Percentiles rank a stretch among this genome's conserved stretches.
Evolutionary conservation across 2,113 vertebrate species (phyloP).

Genomic region (Lucifuga dentata): DNA sequence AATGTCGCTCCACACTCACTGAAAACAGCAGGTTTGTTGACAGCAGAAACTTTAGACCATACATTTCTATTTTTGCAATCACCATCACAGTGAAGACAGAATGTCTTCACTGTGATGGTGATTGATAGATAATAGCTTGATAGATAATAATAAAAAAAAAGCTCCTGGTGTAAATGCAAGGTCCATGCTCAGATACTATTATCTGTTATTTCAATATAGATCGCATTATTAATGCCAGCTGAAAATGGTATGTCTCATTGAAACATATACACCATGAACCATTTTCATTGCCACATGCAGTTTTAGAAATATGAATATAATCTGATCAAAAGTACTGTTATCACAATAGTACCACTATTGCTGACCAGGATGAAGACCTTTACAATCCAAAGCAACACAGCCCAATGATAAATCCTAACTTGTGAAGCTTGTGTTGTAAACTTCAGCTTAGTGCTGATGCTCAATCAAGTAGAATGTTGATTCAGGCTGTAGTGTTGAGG

Average conservation of each 20-base stretch:
- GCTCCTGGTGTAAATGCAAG: not conserved
- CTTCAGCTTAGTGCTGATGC: too few species aligned
- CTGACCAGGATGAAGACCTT: too few species aligned
- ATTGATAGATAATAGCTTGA: too few species aligned
- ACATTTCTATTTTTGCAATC: not conserved
- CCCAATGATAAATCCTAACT: too few species aligned
- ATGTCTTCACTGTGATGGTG: too few species aligned
- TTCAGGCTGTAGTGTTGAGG: too few species aligned
- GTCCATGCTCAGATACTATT: not conserved
- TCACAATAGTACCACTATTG: too few species aligned
- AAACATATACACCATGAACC: not conserved
- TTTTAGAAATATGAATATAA: too few species aligned
- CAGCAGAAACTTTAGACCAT: slow-evolving; percentile 4
- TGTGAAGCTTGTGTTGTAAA: too few species aligned
- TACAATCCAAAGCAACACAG: too few species aligned
- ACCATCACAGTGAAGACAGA: not conserved
- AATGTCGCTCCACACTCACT: slow-evolving; percentile 1
- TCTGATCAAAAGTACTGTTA: too few species aligned
- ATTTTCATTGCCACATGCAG: not conserved
- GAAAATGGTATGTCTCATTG: not conserved
- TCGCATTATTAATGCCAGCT: slow-evolving; percentile 14
- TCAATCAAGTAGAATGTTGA: too few species aligned
- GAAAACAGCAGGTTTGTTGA: slow-evolving; percentile 9
- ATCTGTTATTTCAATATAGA: slow-evolving; percentile 3
- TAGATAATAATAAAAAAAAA: not conserved